Evolutionary conservation across 2,888 invertebrate genomes (phyloP).

Genomic region (Drosophila barbarae): DNA sequence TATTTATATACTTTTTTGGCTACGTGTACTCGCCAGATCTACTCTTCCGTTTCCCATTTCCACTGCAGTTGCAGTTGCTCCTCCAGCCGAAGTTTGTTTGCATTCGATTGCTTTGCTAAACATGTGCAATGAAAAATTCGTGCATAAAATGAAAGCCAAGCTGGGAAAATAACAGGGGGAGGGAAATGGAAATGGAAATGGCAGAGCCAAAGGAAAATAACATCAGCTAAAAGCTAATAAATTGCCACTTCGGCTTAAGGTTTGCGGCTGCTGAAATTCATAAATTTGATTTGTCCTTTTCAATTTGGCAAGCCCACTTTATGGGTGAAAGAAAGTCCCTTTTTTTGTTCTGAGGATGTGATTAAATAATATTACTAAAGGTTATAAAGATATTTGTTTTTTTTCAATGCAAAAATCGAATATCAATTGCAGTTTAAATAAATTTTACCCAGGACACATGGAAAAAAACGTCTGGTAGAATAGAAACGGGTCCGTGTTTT

Average conservation of each 20-base stretch:
- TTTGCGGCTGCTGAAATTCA: constrained; percentile 17
- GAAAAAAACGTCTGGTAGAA: background rate
- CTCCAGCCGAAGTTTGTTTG: constrained; percentile 47
- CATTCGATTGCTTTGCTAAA: constrained; percentile 64
- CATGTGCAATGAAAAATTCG: constrained; percentile 60
- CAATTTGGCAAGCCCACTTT: constrained; percentile 1
- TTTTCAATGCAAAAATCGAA: too few relatives aligned
- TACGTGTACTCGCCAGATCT: background rate
- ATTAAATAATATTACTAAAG: background rate
- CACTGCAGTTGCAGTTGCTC: background rate
- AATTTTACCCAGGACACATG: background rate
- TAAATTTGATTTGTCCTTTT: constrained; percentile 23
- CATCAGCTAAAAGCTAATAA: constrained; percentile 22
- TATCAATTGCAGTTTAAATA: background rate
- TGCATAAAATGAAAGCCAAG: constrained; percentile 45
- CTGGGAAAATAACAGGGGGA: constrained; percentile 7
- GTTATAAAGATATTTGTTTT: background rate
- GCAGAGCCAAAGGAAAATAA: constrained; percentile 19
- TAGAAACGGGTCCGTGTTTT: background rate
- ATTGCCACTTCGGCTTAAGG: constrained; percentile 26
- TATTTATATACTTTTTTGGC: background rate
- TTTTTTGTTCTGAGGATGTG: background rate
- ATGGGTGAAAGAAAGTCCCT: background rate
- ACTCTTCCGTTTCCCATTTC: background rate
- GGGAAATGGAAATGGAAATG: constrained; percentile 19